Evolutionary conservation across 2,888 invertebrate species (phyloP), one percentile per base, ranked within the genome.

Genomic region (Tachina lurida): DNA sequence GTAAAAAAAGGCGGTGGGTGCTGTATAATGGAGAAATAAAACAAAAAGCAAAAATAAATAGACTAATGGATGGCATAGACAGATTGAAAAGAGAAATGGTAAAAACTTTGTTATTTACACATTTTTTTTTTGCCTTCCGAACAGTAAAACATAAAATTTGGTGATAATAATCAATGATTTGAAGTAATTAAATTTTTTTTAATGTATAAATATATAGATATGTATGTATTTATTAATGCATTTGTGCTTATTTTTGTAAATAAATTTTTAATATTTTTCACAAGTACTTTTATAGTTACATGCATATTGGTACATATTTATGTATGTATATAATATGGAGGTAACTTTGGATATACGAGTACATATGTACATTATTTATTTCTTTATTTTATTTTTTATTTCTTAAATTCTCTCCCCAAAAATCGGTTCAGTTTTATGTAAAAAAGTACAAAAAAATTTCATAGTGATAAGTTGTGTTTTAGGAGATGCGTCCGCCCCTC

Each of bases 141-240:
- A 68, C 41, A 77, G 47, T 22, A 52, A 67, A 47, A 56, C 17
- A 10, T 10, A 58, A 68, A 79, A 79, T 58, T 79, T 31, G 63
- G 70, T 68, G 82, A 82, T 68, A 58, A 80, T 76, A 79, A 74
- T 80, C 67, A 81, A 77, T 73, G 81, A 73, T 43, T 63, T 56
- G 41, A 67, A 49, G 15, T 13, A 0, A 17, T 39, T 7, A 31
- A 15, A n/a, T 74, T 31, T 67, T 80, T 80, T 63, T 62, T 62
- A 81, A 81, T 31, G 7, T 31, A 63, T 62, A 75, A 45, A 76
- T 22, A 15, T 43, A 9, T 56, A 71, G n/a, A 31, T 31, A 31
- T 7, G 7, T 31, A 31, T 31, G 31, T 31, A 31, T 31, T 31
- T 31, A 31, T n/a, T n/a, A n/a, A n/a, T 52, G 67, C 19, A 22